phyloP scores from a whole-genome alignment of 2,888 invertebrate genomes.

The Lasioglossum vierecki region DNA sequence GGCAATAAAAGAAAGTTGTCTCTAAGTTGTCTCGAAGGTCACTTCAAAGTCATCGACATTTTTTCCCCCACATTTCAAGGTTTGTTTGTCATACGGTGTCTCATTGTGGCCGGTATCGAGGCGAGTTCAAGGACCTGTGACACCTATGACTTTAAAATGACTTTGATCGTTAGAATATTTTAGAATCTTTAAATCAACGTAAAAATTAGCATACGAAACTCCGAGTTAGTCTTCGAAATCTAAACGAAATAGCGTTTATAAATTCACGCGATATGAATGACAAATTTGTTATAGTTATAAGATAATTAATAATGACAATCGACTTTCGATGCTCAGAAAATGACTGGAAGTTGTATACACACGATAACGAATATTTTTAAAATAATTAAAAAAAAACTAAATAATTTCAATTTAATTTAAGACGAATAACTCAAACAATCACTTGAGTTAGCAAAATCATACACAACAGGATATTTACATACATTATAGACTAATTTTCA shows the following conservation, averaged over 20 bases:
- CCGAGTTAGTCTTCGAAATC: neutral
- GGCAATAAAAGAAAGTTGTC: neutral
- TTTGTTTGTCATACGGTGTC: neutral
- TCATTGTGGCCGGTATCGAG: neutral
- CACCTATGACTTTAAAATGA: neutral
- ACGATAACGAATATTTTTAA: neutral
- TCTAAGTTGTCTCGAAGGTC: neutral
- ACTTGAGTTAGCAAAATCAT: neutral
- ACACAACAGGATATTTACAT: neutral
- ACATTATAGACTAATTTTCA: neutral
- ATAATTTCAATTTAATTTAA: too few relatives aligned
- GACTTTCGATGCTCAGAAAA: neutral
- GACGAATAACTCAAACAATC: neutral
- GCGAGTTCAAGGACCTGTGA: neutral
- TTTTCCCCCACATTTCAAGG: neutral
- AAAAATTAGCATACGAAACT: neutral
- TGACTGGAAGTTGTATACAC: neutral
- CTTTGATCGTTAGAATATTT: neutral
- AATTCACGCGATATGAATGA: neutral
- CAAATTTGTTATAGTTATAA: neutral
- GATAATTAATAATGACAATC: neutral
- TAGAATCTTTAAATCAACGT: neutral
- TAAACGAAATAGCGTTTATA: neutral
- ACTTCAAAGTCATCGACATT: neutral
- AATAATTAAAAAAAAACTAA: too few relatives aligned